Conservation (phyloP, 2,797 vertebrate genomes). For the Masticophis lateralis region DNA sequence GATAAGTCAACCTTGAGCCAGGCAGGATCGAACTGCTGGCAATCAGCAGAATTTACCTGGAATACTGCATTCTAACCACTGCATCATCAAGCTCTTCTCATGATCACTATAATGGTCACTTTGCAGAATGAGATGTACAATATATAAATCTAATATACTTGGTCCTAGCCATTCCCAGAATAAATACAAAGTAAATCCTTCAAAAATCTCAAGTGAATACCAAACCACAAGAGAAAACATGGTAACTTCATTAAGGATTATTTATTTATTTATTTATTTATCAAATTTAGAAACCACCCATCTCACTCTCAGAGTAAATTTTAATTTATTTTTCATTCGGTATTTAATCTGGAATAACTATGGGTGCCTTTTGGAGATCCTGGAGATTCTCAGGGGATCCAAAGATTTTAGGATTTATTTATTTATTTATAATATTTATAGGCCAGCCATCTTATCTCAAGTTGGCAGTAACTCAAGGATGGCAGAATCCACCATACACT, state of each 20-base stretch:
- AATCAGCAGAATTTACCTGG: too few relatives aligned
- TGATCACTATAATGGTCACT: not conserved
- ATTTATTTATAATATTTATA: not conserved
- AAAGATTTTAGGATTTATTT: not conserved
- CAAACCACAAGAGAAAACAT: not conserved
- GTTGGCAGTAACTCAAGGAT: not conserved
- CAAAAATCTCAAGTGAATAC: not conserved
- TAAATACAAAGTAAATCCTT: not conserved
- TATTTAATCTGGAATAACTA: not conserved
- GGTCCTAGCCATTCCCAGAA: not conserved
- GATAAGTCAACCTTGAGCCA: too few relatives aligned
- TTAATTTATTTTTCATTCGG: not conserved
- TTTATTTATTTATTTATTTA: not conserved
- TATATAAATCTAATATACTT: not conserved
- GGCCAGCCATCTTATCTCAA: not conserved
- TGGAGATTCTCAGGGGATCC: not conserved
- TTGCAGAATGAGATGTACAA: not conserved
- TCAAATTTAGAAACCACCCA: not conserved
- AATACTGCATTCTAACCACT: too few relatives aligned
- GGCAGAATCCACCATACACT: not conserved
- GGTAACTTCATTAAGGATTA: not conserved
- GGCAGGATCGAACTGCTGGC: too few relatives aligned
- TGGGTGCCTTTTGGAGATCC: not conserved
- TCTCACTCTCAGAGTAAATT: not conserved
- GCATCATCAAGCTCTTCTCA: not conserved